phyloP scores from a whole-genome alignment of 2,888 invertebrate genomes.

The Drosophila crucigera region DNA sequence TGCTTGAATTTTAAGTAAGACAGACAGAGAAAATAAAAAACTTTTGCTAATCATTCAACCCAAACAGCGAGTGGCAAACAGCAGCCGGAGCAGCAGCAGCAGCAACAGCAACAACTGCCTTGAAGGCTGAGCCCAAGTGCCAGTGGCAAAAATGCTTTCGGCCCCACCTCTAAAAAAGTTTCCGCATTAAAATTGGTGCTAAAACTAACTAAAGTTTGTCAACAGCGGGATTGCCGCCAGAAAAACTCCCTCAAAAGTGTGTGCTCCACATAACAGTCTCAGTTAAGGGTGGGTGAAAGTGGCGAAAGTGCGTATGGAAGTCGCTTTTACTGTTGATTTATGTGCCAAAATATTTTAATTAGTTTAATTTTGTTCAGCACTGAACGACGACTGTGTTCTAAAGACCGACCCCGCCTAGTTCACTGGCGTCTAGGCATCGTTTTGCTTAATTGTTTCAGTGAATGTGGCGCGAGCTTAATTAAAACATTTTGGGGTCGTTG shows the following conservation, averaged over 20 bases:
- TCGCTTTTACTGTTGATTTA: conserved; percentile 50
- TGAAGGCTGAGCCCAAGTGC: conserved; percentile 19
- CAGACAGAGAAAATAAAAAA: conserved; percentile 61
- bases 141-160: conserved; percentile 41
- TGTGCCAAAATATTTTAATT: conserved; percentile 68
- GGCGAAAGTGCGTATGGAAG: conserved; percentile 18
- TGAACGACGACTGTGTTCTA: conserved; percentile 9
- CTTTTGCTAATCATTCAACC: conserved; percentile 73
- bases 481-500: conserved; percentile 17
- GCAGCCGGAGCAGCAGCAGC: not conserved
- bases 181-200: conserved; percentile 77
- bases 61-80: conserved; percentile 36
- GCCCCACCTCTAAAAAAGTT: conserved; percentile 50
- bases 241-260: conserved; percentile 5
- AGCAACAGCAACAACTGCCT: conserved; percentile 11
- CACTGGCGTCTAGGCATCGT: conserved; percentile 28
- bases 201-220: conserved; percentile 75
- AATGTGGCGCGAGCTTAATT: conserved; percentile 45
- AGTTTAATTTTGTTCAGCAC: conserved; percentile 56
- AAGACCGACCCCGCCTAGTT: conserved; percentile 4
- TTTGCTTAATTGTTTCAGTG: conserved; percentile 54
- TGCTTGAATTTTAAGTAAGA: conserved; percentile 52
- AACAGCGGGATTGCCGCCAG: conserved; percentile 21
- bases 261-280: not conserved
- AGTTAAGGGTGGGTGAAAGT: not conserved